Evolutionary conservation across 2,113 vertebrate genomes (phyloP).

Genomic region (Artemisiospiza belli): DNA sequence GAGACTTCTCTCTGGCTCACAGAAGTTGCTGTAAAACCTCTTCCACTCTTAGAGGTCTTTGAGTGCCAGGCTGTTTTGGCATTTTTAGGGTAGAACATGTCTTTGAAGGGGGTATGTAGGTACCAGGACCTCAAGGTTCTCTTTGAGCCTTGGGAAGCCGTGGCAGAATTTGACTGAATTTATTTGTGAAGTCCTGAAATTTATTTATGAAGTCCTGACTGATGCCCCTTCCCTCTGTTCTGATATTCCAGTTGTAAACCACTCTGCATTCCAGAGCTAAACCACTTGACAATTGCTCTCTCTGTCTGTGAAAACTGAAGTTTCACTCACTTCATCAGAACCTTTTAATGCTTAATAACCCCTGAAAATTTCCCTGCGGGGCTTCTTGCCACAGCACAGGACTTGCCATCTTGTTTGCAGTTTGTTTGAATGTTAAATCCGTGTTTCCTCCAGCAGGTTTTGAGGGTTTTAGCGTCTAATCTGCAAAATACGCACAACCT

Average conservation of each 20-base stretch:
- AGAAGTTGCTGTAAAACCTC: neutral
- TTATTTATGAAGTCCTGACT: neutral
- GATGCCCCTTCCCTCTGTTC: neutral
- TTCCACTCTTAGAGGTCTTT: accelerated
- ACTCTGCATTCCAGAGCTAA: neutral
- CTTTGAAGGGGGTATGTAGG: neutral
- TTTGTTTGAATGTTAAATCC: neutral
- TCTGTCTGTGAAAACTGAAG: neutral
- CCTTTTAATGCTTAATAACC: neutral
- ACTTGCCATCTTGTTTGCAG: neutral
- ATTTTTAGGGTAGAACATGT: neutral
- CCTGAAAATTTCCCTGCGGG: neutral
- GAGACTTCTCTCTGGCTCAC: neutral
- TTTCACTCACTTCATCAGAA: neutral
- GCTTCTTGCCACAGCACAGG: neutral
- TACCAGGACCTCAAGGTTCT: neutral
- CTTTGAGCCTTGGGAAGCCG: neutral
- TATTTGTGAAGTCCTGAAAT: neutral
- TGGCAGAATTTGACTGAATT: neutral
- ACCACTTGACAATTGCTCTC: neutral
- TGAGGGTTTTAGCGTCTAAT: neutral
- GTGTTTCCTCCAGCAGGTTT: neutral
- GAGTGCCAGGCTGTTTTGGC: neutral
- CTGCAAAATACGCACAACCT: accelerated
- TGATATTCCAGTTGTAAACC: neutral